Conservation (phyloP, 2,888 invertebrate species). For the Drosophila cracens region DNA sequence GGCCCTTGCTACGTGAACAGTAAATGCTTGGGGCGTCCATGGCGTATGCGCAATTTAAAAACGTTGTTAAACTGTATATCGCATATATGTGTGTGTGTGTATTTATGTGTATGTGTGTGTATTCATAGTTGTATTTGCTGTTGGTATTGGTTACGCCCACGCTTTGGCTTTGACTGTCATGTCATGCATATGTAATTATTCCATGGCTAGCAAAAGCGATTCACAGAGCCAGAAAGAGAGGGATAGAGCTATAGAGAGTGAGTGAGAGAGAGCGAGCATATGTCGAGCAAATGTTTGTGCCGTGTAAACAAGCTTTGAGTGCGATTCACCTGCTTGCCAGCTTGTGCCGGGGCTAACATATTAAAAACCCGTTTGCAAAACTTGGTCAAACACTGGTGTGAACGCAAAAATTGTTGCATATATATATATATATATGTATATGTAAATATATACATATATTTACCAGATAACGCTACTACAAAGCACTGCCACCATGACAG, state of each 20-base stretch:
- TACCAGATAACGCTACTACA: slow-evolving; percentile 31
- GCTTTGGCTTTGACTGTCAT: slow-evolving; percentile 61
- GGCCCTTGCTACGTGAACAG: slow-evolving; percentile 31
- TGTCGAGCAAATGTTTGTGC: slow-evolving; percentile 70
- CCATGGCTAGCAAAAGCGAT: slow-evolving; percentile 54
- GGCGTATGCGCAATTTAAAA: slow-evolving; percentile 65
- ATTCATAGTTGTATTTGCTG: slow-evolving; percentile 13
- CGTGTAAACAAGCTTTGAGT: slow-evolving; percentile 74
- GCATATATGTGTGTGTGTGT: background rate
- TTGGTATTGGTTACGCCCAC: slow-evolving; percentile 67
- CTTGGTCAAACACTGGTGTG: slow-evolving; percentile 57
- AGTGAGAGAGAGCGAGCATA: slow-evolving; percentile 51
- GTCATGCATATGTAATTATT: slow-evolving; percentile 78
- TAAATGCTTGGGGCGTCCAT: slow-evolving; percentile 25
- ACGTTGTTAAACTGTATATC: slow-evolving; percentile 30
- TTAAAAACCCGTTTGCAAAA: slow-evolving; percentile 50
- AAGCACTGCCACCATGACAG: slow-evolving; percentile 53
- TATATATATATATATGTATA: background rate
- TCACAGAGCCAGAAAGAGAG: background rate
- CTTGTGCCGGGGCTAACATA: slow-evolving; percentile 30
- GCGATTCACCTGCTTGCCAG: slow-evolving; percentile 50
- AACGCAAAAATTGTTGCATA: slow-evolving; percentile 76
- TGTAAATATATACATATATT: background rate
- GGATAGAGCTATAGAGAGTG: background rate
- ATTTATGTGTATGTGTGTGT: background rate